Evolutionary conservation across 2,797 vertebrate species (phyloP), one percentile per base, ranked within the genome.

Genomic region (Labroides dimidiatus): DNA sequence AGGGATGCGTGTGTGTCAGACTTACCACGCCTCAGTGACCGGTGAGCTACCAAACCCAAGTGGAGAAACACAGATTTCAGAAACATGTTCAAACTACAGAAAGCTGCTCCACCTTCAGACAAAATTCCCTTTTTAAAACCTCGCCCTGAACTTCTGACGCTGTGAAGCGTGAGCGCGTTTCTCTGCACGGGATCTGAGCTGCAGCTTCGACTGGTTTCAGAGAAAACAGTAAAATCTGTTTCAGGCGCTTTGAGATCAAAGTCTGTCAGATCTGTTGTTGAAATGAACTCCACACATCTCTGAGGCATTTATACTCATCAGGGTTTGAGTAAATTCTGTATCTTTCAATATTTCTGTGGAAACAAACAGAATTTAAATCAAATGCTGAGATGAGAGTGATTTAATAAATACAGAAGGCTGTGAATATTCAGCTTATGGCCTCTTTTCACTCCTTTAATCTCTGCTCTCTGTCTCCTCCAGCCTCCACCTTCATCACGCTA

Each of bases 21-120:
- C 93, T 95, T 93, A 94, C 93, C 93, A 82, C 84, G 91, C 60
- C 92, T 93, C 88, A 94, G 82, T 80, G 93, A 92, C 84, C 92
- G 87, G 91, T 93, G 92, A 87, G 93, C 93, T 94, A 93, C 85
- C 87, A 84, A 87, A 12, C 82, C 87, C 88, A 92, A 92, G 82
- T 61, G 67, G 88, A 84, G 83, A 89, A 85, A 84, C 75, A 90
- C 78, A 69, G 24, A 91, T 84, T 89, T 93, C 82, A 93, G 87
- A 89, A 77, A 82, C 87, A 91, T 65, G 72, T 85, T n/a, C 81
- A 84, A 68, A 36, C 69, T 63, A 24, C 30, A 61, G 44, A 39
- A 39, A 39, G 37, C 37, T 12, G 10, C 37, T 39, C 37, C 37
- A 82, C 16, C 12, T 45, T 20, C 43, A 39, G 15, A 42, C 5